Evolutionary conservation across 2,113 vertebrate species (phyloP).

Genomic region (Mixornis gularis): DNA sequence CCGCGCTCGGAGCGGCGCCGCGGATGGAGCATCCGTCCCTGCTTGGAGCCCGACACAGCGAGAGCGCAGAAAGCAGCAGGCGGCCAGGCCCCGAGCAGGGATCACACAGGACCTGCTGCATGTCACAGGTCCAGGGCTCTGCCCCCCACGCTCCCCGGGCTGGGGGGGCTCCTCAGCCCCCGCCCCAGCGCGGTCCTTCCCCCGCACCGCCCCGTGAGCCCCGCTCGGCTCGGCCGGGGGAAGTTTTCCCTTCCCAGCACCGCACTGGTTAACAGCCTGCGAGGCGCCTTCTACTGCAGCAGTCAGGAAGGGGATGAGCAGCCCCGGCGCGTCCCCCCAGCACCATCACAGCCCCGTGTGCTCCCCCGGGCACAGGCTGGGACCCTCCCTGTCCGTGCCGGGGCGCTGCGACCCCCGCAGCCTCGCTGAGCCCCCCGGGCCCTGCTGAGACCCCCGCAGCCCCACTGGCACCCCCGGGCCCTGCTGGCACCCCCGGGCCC

Average conservation of each 20-base stretch:
- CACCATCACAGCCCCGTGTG: rapidly evolving
- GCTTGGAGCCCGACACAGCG: rapidly evolving
- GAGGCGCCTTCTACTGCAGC: not conserved
- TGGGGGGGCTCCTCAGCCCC: not conserved
- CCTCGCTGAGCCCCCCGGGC: too few relatives aligned
- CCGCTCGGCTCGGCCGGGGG: not conserved
- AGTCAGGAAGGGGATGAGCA: not conserved
- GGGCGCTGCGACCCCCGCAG: not conserved
- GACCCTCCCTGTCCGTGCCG: not conserved
- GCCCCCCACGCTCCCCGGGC: not conserved
- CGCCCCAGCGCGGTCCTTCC: not conserved
- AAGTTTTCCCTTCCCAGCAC: not conserved
- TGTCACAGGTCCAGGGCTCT: not conserved
- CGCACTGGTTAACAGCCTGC: not conserved
- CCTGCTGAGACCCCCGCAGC: not conserved
- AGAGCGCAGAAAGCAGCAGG: rapidly evolving
- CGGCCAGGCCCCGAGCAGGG: not conserved
- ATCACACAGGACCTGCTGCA: not conserved
- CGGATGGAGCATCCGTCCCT: rapidly evolving
- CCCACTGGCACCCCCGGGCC: not conserved
- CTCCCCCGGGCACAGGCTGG: not conserved
- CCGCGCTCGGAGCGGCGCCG: rapidly evolving
- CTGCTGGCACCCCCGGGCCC: not conserved
- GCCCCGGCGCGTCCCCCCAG: rapidly evolving
- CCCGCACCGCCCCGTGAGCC: rapidly evolving